phyloP scores from a whole-genome alignment of 2,797 vertebrate genomes.

The Somateria mollissima region DNA sequence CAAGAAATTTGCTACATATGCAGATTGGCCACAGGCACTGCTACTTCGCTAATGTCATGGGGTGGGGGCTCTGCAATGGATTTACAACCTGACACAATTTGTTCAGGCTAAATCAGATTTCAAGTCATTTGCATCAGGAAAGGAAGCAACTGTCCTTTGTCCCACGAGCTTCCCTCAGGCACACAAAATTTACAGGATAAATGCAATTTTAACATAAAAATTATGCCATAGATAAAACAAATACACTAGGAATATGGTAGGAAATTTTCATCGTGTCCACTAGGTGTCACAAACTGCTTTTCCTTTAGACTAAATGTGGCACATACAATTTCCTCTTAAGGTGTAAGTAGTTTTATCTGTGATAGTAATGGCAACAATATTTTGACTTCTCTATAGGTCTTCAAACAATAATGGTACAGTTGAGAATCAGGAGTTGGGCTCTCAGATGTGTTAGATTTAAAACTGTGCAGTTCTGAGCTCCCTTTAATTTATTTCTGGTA shows the following conservation, averaged over 20 bases:
- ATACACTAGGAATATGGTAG: neutral
- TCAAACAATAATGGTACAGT: neutral
- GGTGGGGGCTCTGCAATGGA: neutral
- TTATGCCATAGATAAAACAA: neutral
- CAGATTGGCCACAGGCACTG: slow-evolving; percentile 50
- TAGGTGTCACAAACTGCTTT: slow-evolving; percentile 43
- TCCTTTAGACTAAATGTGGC: neutral
- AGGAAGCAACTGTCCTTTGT: slow-evolving; percentile 33
- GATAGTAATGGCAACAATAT: neutral
- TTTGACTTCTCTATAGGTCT: neutral
- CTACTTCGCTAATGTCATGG: neutral
- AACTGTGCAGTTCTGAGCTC: neutral
- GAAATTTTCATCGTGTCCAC: slow-evolving; percentile 23
- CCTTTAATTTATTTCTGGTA: neutral
- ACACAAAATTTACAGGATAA: neutral
- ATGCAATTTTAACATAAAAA: neutral
- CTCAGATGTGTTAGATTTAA: neutral
- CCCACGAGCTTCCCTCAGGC: neutral
- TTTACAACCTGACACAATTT: slow-evolving; percentile 47
- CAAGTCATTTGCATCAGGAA: slow-evolving; percentile 6
- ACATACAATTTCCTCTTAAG: neutral
- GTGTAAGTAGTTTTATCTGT: neutral
- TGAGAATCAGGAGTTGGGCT: neutral
- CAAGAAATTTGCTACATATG: slow-evolving; percentile 34
- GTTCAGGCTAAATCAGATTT: slow-evolving; percentile 51